A percentile compares a stretch with the other conserved stretches of the same genome.
Evolutionary conservation across 1,140 invertebrate species (phyloP).

Genomic region (Drosophila ironensis): DNA sequence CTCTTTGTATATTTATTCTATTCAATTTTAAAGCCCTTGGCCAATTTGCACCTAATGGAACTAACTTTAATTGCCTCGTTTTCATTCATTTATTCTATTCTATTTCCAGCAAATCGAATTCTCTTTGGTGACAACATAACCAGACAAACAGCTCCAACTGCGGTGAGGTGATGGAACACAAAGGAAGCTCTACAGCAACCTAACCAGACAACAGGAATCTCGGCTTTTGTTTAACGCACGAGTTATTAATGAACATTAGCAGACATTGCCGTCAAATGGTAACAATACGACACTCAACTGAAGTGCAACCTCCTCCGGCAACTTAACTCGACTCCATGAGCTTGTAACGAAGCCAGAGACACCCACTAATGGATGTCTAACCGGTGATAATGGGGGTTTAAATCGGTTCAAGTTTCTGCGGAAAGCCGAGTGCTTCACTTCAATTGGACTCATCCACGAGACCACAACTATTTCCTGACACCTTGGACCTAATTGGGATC

Average conservation of each 20-base stretch:
- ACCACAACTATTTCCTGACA: neutral
- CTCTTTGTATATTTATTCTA: too few relatives aligned
- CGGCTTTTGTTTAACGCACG: conserved; percentile 65
- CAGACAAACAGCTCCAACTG: conserved; percentile 31
- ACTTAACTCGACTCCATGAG: too few relatives aligned
- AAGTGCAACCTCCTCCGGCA: conserved; percentile 7
- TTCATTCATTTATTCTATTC: neutral
- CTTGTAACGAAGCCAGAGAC: conserved; percentile 20
- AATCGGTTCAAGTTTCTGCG: conserved; percentile 11
- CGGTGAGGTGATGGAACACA: neutral
- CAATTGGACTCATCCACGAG: neutral
- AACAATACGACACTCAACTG: conserved; percentile 36
- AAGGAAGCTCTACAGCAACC: conserved; percentile 12
- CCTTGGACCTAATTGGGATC: neutral
- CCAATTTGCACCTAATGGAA: too few relatives aligned
- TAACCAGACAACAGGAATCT: conserved; percentile 29
- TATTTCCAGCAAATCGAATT: too few relatives aligned
- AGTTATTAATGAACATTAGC: conserved; percentile 72
- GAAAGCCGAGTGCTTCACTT: neutral
- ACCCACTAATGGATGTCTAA: conserved; percentile 22
- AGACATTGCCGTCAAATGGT: conserved; percentile 32
- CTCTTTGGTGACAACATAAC: conserved; percentile 43
- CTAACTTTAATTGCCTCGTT: too few relatives aligned
- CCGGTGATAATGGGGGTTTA: conserved; percentile 6
- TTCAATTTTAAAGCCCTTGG: too few relatives aligned